phyloP scores from a whole-genome alignment of 2,888 invertebrate genomes.

The Tortricodes alternella region DNA sequence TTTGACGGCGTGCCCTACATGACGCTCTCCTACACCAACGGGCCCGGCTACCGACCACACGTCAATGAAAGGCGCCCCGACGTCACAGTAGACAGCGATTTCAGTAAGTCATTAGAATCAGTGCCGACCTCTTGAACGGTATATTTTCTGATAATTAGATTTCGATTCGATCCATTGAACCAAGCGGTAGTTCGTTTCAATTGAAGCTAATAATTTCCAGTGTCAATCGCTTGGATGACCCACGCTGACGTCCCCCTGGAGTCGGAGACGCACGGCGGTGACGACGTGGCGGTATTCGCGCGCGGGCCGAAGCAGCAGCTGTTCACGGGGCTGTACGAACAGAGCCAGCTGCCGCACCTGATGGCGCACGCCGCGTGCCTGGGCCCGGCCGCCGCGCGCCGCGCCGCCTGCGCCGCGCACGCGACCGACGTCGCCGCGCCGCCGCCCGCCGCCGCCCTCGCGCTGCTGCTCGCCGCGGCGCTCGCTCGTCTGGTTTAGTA shows the following conservation, averaged over 20 bases:
- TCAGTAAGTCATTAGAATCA: neutral
- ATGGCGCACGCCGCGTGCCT: slow-evolving; percentile 85
- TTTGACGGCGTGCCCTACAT: slow-evolving; percentile 73
- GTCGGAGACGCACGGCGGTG: slow-evolving; percentile 85
- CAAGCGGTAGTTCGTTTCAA: neutral
- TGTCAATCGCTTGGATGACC: slow-evolving; percentile 3
- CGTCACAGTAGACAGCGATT: slow-evolving; percentile 41
- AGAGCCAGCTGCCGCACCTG: slow-evolving; percentile 86
- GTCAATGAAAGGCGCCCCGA: slow-evolving; percentile 51
- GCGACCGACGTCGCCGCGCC: neutral
- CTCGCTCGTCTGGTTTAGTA: neutral
- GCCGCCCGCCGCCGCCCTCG: neutral
- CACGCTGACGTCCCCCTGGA: slow-evolving; percentile 70
- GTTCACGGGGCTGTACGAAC: slow-evolving; percentile 86
- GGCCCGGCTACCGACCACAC: slow-evolving; percentile 61
- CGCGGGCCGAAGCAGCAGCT: slow-evolving; percentile 86
- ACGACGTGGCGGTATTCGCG: slow-evolving; percentile 86
- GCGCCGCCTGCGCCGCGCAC: slow-evolving; percentile 36
- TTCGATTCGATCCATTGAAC: neutral
- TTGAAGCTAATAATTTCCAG: neutral
- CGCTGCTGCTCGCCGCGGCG: neutral
- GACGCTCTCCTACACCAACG: slow-evolving; percentile 84
- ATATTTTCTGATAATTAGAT: neutral
- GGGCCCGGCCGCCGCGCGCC: slow-evolving; percentile 65
- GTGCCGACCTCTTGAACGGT: too few species aligned